Conservation (phyloP, 2,113 vertebrate genomes). For the Myotis brandtii region DNA sequence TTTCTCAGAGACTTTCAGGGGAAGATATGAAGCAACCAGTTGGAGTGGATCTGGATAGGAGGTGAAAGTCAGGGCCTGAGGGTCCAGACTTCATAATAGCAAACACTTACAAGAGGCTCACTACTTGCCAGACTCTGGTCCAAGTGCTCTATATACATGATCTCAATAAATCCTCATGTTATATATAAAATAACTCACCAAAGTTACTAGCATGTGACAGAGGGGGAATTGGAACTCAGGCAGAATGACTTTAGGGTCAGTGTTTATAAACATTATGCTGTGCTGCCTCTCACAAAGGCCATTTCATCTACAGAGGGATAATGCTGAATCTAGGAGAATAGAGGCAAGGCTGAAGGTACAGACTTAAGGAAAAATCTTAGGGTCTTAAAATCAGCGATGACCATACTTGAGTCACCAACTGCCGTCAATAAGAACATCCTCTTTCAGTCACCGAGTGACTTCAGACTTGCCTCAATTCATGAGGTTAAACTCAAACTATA, state of each 20-base stretch:
- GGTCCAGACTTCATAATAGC: neutral
- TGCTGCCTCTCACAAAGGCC: neutral
- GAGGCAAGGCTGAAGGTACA: neutral
- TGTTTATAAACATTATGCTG: neutral
- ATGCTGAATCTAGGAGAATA: neutral
- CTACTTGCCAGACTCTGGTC: conserved; percentile 6
- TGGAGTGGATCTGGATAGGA: neutral
- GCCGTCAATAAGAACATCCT: neutral
- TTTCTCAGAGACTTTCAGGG: conserved; percentile 14
- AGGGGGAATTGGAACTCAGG: neutral
- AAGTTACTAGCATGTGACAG: neutral
- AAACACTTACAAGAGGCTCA: neutral
- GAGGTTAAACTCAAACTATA: conserved; percentile 18
- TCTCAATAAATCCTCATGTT: neutral
- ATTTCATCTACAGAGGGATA: neutral
- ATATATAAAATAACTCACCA: neutral
- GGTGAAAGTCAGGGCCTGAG: neutral
- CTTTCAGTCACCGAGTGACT: neutral
- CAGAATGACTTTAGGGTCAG: neutral
- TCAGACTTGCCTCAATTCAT: neutral
- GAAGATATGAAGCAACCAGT: neutral
- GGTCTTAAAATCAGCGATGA: neutral
- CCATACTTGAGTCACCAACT: neutral
- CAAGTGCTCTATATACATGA: neutral
- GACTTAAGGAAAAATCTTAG: neutral